phyloP scores from a whole-genome alignment of 2,113 vertebrate species.

The Neotoma lepida region DNA sequence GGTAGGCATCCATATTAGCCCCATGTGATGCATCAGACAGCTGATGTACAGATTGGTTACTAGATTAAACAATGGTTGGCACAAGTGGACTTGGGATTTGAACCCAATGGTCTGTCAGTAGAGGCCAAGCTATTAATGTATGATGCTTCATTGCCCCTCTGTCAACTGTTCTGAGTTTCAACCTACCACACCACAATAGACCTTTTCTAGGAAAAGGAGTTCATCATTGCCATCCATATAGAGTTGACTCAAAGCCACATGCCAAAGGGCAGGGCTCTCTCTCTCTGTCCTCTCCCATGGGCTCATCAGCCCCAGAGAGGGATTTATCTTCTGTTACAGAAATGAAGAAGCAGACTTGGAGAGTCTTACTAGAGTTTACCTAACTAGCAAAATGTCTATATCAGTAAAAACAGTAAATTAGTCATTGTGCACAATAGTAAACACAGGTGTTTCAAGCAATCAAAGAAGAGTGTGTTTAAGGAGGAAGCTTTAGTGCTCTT shows the following conservation, averaged over 20 bases:
- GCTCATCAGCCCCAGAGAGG: background rate
- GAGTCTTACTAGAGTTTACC: constrained; percentile 16
- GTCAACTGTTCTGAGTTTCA: background rate
- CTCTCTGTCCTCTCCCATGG: background rate
- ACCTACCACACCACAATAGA: background rate
- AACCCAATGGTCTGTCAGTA: background rate
- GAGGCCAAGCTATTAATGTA: background rate
- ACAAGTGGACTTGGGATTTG: background rate
- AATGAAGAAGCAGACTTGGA: background rate
- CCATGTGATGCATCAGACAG: background rate
- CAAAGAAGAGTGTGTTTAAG: constrained; percentile 28
- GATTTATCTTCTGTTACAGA: background rate
- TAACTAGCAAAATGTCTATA: background rate
- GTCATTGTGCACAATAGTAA: constrained; percentile 40
- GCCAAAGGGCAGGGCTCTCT: background rate
- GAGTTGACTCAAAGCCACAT: background rate
- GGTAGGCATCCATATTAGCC: background rate
- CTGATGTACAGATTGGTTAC: background rate
- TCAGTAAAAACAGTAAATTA: constrained; percentile 39
- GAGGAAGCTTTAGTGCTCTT: constrained; percentile 41
- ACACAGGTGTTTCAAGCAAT: constrained; percentile 41
- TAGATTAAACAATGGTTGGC: background rate
- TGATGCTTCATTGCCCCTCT: background rate
- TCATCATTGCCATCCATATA: background rate
- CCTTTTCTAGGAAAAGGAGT: background rate